phyloP scores from a whole-genome alignment of 2,113 vertebrate genomes.

The Syngnathoides biaculeatus region DNA sequence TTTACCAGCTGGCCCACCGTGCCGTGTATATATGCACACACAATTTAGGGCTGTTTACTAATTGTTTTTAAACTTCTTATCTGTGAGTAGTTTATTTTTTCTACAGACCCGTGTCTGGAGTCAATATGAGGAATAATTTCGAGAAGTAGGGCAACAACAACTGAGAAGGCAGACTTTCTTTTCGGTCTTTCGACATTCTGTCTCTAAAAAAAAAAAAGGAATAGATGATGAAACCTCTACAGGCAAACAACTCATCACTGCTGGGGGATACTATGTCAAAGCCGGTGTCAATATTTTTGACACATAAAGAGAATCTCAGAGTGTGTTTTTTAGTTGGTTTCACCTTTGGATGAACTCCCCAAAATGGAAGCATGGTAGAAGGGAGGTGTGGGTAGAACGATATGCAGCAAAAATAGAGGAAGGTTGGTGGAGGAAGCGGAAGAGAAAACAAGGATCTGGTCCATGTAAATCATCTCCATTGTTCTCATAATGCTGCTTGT shows the following conservation, averaged over 20 bases:
- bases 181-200: constrained; percentile 39
- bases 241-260: constrained; percentile 49
- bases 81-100: neutral
- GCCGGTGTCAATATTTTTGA: constrained; percentile 59
- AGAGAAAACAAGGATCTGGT: constrained; percentile 46
- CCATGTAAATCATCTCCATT: constrained; percentile 55
- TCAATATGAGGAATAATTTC: constrained; percentile 3
- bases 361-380: constrained; percentile 42
- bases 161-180: constrained; percentile 31
- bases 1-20: no score
- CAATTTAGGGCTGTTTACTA: no score
- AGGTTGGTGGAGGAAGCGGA: constrained; percentile 39
- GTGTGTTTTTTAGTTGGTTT: constrained; percentile 36
- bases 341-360: constrained; percentile 70
- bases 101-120: neutral
- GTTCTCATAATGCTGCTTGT: constrained; percentile 46
- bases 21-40: no score
- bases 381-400: constrained; percentile 30
- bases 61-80: neutral
- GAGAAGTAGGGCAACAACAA: constrained; percentile 53
- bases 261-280: constrained; percentile 52
- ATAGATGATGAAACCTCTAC: constrained; percentile 57
- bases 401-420: constrained; percentile 47
- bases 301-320: constrained; percentile 58
- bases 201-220: constrained; percentile 32